Base-by-base conservation (phyloP, 2,888 invertebrate genomes). In the Nematopogon swammerdamellus region DNA sequence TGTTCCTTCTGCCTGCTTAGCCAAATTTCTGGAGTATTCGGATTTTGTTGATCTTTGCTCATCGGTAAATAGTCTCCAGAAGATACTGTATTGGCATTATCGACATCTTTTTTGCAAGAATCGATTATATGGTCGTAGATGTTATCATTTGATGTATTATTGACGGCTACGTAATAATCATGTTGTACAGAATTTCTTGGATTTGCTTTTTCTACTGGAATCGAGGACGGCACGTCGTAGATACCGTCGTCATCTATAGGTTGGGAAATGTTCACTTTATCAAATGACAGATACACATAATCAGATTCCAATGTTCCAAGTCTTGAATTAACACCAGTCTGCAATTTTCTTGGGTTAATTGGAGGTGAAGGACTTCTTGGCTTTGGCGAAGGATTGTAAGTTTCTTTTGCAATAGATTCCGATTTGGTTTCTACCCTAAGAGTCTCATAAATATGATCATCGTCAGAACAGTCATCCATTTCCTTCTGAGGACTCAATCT, bases 1-100 rank as follows among this genome's bases (percentile, higher is more conserved):
- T 87, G 86, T 57, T 86, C 85, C 56, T 85, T 84, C 56, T 89
- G 86, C 49, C 87, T 84, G 55, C 86, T 87, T 19, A 88, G 63
- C 88, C 89, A 89, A 51, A 87, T 84, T 50, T 86, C 85, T 2
- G 87, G 87, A 4, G 82, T 75, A 19, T 84, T 88, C 1, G 88
- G 87, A 55, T 72, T 77, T 53, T 76, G 70, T 48, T 72, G 72
- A 11, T 74, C 77, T 1, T 68, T 59, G 53, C 65, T 68, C 79
- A 79, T 79, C 0, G 77, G 75, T 53, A 77, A 62, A 57, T 79
- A 79, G 30, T 76, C 77, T 18, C 60, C 56, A 1, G 70, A 60
- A 49, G 44, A 19, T 16, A 68, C 54, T 18, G 59, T 60, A 50
- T 50, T 64, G 2, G 69, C 60, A 11, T 59, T 54, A 14, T 76